Percentiles rank a stretch among this genome's conserved stretches.
Evolutionary conservation across 2,113 vertebrate species (phyloP).

Genomic region (Gnathonemus longibarbis): DNA sequence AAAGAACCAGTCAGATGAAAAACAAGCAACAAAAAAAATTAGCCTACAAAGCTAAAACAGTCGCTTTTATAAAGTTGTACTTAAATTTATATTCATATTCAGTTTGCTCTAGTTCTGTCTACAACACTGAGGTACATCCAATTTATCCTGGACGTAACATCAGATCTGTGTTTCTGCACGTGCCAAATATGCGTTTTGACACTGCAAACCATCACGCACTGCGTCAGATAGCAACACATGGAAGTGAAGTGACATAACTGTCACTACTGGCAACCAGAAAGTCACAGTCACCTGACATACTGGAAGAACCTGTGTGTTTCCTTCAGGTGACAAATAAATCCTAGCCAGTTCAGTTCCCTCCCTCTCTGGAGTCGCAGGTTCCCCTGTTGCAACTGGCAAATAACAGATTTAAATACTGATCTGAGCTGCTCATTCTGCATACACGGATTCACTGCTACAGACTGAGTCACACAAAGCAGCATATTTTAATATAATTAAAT

Average conservation of each 20-base stretch:
- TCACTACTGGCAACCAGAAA: neutral
- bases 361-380: neutral
- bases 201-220: neutral
- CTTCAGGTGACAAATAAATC: neutral
- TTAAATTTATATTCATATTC: neutral
- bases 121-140: neutral
- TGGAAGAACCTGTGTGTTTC: neutral
- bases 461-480: neutral
- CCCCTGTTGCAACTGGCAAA: neutral
- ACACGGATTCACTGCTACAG: neutral
- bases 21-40: neutral
- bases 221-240: neutral
- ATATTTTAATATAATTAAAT: neutral
- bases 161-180: neutral
- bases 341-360: neutral
- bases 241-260: neutral
- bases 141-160: neutral
- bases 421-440: neutral
- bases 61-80: neutral
- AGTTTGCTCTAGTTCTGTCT: neutral
- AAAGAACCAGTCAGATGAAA: neutral
- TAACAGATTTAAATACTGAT: neutral
- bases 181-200: neutral
- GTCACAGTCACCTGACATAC: neutral
- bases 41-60: neutral